phyloP scores from a whole-genome alignment of 2,888 invertebrate genomes.

The Fragum sueziense region DNA sequence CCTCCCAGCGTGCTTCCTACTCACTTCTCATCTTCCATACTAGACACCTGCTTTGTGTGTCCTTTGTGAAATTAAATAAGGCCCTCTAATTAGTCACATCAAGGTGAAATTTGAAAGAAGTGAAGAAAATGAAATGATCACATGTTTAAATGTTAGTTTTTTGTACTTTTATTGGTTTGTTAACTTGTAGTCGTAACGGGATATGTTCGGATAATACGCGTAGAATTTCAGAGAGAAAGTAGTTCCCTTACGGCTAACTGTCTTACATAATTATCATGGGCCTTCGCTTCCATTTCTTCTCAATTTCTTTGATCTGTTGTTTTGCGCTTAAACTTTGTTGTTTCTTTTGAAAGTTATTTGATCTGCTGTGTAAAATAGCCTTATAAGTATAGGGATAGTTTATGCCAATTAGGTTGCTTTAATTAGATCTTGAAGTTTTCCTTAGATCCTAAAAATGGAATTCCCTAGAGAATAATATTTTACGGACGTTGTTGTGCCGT shows the following conservation, averaged over 20 bases:
- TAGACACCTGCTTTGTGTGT: constrained; percentile 50
- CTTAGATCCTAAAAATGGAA: not conserved
- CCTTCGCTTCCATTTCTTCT: constrained; percentile 1
- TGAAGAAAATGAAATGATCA: constrained; percentile 42
- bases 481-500: not conserved
- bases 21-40: constrained; percentile 44
- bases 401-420: constrained; percentile 5
- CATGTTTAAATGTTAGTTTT: constrained; percentile 52
- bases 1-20: constrained; percentile 40
- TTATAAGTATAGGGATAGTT: constrained; percentile 9
- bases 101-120: constrained; percentile 48
- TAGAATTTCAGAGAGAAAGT: constrained; percentile 49
- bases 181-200: constrained; percentile 47
- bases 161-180: constrained; percentile 57
- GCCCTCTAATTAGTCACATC: constrained; percentile 58
- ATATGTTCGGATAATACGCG: constrained; percentile 50
- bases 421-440: constrained; percentile 9
- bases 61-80: constrained; percentile 56
- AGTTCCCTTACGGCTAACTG: not conserved
- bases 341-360: not conserved
- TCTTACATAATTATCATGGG: constrained; percentile 15
- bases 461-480: not conserved
- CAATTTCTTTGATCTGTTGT: constrained; percentile 13
- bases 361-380: constrained; percentile 11
- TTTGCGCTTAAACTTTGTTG: not conserved